These are phyloP conservation scores for Dynastes hyllus DNA, from an alignment of 2,888 invertebrate genomes.

Conservation along the genomic window DNA sequence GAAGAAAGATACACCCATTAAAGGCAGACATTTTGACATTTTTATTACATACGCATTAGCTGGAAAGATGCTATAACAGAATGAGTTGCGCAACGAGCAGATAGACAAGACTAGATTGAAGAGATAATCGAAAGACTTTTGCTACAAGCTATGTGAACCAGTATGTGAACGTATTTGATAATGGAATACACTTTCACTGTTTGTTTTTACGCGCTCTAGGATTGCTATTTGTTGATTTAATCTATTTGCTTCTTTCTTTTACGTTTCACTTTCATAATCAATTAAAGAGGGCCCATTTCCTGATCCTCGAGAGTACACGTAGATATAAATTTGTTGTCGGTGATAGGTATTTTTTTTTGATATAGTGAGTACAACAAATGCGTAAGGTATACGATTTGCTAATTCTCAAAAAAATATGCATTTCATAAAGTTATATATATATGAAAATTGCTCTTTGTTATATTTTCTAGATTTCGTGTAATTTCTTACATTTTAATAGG, in stretches of 20 bases:
- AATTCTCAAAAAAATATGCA: too few species aligned
- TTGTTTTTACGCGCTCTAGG: conserved; percentile 19
- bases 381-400: too few species aligned
- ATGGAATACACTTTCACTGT: conserved; percentile 44
- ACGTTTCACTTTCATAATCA: conserved; percentile 12
- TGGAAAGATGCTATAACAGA: conserved; percentile 42
- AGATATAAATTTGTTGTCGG: too few species aligned
- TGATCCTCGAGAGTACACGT: neutral
- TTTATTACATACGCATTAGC: conserved; percentile 40
- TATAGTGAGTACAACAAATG: too few species aligned
- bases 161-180: conserved; percentile 44
- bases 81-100: conserved; percentile 41
- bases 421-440: too few species aligned
- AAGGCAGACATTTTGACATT: conserved; percentile 46
- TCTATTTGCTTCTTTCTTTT: conserved; percentile 22
- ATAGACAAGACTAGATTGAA: conserved; percentile 44
- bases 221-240: neutral
- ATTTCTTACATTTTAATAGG: too few species aligned
- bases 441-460: too few species aligned
- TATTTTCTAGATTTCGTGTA: too few species aligned
- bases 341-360: too few species aligned
- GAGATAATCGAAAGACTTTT: conserved; percentile 44
- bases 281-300: neutral
- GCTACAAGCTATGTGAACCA: conserved; percentile 36
- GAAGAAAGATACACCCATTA: conserved; percentile 43